Percentiles rank a stretch among this genome's conserved stretches.
Conservation (phyloP, 2,797 vertebrate species). For the Zenarchopterus dispar region DNA sequence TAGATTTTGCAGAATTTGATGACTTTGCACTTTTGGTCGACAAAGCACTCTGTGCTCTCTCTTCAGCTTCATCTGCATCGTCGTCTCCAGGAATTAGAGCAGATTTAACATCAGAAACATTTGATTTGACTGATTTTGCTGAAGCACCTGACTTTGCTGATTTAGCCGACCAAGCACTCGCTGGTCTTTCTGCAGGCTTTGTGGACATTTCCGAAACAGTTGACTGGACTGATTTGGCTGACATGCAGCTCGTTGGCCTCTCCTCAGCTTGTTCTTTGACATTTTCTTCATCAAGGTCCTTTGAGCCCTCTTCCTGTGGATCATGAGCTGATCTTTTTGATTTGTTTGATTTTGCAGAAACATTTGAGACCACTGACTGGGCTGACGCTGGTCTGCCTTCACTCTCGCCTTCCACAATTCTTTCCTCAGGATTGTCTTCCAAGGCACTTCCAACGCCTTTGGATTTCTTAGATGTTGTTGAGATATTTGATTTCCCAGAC, state of each 20-base stretch:
- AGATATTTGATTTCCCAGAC: constrained; percentile 56
- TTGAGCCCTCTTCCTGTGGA: constrained; percentile 15
- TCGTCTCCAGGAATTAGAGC: constrained; percentile 5
- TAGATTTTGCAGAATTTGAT: constrained; percentile 38
- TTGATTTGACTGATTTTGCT: constrained; percentile 35
- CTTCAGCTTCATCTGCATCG: constrained; percentile 16
- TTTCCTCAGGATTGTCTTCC: constrained; percentile 9
- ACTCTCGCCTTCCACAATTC: constrained; percentile 12
- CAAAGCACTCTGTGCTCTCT: constrained; percentile 38
- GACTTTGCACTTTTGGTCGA: constrained; percentile 54
- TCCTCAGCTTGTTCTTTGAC: constrained; percentile 10
- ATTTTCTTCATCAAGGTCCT: neutral
- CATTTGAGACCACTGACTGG: constrained; percentile 52
- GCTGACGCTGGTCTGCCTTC: constrained; percentile 34
- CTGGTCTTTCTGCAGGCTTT: constrained; percentile 7
- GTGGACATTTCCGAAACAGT: neutral
- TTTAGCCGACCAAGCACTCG: constrained; percentile 37
- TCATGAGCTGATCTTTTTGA: constrained; percentile 35
- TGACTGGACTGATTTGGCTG: constrained; percentile 5
- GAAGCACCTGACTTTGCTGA: constrained; percentile 53
- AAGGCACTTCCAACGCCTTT: constrained; percentile 17
- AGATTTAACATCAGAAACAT: constrained; percentile 10
- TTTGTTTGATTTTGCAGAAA: constrained; percentile 55
- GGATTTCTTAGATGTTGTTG: constrained; percentile 43
- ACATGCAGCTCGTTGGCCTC: constrained; percentile 48